Conservation (phyloP, 2,888 invertebrate genomes). For the Scaptomyza cyrtandrae region DNA sequence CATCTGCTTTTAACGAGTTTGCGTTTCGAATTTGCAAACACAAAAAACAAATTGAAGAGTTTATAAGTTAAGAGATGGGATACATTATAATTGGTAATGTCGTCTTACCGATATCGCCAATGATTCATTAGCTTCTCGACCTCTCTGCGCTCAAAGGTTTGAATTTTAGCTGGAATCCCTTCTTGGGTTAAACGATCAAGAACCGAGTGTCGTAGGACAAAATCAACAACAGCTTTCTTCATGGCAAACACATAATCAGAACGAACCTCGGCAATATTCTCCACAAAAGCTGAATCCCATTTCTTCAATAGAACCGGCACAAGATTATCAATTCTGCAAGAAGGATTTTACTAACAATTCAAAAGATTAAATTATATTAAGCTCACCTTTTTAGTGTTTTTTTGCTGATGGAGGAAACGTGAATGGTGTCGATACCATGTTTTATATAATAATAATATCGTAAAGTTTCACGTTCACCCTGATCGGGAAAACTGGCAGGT, state of each 20-base stretch:
- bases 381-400: slow-evolving; percentile 88
- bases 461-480: slow-evolving; percentile 88
- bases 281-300: slow-evolving; percentile 87
- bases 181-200: slow-evolving; percentile 64
- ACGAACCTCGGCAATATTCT: slow-evolving; percentile 91
- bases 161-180: slow-evolving; percentile 39
- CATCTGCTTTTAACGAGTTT: neutral
- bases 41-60: neutral
- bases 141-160: slow-evolving; percentile 85
- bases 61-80: too few relatives aligned
- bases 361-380: neutral
- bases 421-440: slow-evolving; percentile 95
- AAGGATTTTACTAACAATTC: neutral
- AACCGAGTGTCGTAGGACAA: slow-evolving; percentile 91
- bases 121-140: slow-evolving; percentile 87
- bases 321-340: slow-evolving; percentile 87
- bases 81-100: too few relatives aligned
- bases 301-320: slow-evolving; percentile 88
- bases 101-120: slow-evolving; percentile 86
- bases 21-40: neutral
- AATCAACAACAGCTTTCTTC: slow-evolving; percentile 96
- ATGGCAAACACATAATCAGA: slow-evolving; percentile 94
- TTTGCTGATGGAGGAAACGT: slow-evolving; percentile 93
- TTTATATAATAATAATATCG: slow-evolving; percentile 96
- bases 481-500: slow-evolving; percentile 85